phyloP scores from a whole-genome alignment of 2,113 vertebrate species.

The Rhinoptilus africanus region DNA sequence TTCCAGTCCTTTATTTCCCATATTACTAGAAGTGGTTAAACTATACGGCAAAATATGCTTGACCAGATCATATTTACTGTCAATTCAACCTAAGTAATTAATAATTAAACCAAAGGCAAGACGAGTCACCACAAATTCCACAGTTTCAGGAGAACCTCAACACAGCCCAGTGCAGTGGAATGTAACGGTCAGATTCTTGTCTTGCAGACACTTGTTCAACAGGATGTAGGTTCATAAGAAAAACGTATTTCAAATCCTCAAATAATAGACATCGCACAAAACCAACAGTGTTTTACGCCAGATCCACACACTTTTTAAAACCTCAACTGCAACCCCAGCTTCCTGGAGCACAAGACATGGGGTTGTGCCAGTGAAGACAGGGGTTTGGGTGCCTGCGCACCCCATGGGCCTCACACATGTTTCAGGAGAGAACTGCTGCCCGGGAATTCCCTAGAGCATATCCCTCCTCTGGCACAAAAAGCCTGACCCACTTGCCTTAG shows the following conservation, averaged over 20 bases:
- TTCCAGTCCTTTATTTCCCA: not conserved
- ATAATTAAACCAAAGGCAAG: not conserved
- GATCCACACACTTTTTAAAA: not conserved
- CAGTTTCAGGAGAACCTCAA: not conserved
- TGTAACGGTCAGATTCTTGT: not conserved
- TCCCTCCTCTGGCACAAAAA: not conserved
- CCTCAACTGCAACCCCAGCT: not conserved
- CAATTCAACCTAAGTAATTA: not conserved
- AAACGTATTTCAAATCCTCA: not conserved
- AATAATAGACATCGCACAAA: not conserved
- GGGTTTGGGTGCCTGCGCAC: not conserved
- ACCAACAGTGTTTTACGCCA: not conserved
- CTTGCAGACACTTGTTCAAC: not conserved
- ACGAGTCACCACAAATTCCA: not conserved
- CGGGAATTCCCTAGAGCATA: not conserved
- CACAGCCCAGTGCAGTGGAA: not conserved
- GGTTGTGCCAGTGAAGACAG: not conserved
- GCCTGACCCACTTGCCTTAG: not conserved
- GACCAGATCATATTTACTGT: not conserved
- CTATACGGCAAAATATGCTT: not conserved
- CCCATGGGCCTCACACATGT: accelerated
- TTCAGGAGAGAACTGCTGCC: not conserved
- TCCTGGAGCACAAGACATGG: not conserved
- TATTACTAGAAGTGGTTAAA: not conserved
- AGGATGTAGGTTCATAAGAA: not conserved